Conservation (phyloP, 2,113 vertebrate species). For the Eolophus roseicapilla region DNA sequence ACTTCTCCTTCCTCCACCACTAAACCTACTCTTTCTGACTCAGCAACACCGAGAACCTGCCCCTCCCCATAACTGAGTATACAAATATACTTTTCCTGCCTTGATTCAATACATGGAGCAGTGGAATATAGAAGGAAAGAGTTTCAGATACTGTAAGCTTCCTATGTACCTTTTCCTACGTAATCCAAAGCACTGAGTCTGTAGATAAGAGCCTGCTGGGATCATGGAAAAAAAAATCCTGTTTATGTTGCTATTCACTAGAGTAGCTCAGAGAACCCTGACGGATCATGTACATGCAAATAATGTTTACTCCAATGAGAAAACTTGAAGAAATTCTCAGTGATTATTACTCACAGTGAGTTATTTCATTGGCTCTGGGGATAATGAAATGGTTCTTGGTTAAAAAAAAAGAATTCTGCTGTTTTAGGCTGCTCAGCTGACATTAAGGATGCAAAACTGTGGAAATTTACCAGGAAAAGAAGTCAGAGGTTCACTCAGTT, state of each 20-base stretch:
- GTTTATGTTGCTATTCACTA: neutral
- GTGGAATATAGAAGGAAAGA: neutral
- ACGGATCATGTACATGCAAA: neutral
- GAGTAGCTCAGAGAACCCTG: neutral
- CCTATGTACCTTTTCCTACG: neutral
- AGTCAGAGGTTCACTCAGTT: neutral
- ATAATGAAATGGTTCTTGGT: neutral
- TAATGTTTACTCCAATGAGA: neutral
- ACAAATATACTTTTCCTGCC: neutral
- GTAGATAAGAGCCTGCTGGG: neutral
- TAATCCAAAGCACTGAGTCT: neutral
- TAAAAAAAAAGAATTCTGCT: neutral
- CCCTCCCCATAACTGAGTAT: neutral
- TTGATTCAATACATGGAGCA: fast-evolving
- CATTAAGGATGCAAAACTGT: neutral
- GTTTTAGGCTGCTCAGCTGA: neutral
- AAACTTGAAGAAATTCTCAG: neutral
- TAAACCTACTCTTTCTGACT: neutral
- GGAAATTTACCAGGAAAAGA: neutral
- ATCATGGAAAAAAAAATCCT: neutral
- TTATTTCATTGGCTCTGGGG: neutral
- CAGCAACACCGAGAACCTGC: neutral
- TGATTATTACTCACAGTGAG: neutral
- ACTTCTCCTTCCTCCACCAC: neutral
- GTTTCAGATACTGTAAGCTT: neutral